Conservation (phyloP, 2,888 invertebrate genomes). For the Ganaspis brasiliensis region DNA sequence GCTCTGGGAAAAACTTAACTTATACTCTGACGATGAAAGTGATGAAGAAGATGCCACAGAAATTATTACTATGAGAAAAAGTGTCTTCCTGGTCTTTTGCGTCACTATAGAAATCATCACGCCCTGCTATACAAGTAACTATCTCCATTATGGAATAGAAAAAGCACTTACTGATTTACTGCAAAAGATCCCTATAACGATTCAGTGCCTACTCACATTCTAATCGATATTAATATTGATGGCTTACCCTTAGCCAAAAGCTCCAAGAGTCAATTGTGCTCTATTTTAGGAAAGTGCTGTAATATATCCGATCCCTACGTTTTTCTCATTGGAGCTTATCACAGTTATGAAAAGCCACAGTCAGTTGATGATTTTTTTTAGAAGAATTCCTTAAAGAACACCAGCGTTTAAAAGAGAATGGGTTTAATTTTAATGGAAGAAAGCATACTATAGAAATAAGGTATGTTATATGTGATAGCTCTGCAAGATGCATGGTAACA, state of each 20-base stretch:
- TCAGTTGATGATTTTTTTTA: constrained; percentile 52
- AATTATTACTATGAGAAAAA: background rate
- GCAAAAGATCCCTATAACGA: background rate
- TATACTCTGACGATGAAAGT: no score
- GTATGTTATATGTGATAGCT: constrained; percentile 18
- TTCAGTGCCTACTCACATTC: no score
- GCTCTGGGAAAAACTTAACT: no score
- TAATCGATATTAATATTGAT: background rate
- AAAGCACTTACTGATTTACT: constrained; percentile 1
- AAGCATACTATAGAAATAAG: constrained; percentile 40
- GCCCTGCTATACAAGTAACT: background rate
- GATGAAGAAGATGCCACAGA: background rate
- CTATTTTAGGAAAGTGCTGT: constrained; percentile 19
- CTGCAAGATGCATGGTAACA: constrained; percentile 2
- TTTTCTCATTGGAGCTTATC: no score
- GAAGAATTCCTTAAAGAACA: constrained; percentile 53
- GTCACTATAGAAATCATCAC: constrained; percentile 1
- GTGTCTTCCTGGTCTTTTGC: background rate
- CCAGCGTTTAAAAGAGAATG: constrained; percentile 43
- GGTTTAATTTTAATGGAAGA: constrained; percentile 43
- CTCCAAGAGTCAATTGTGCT: constrained; percentile 33
- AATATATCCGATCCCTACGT: no score
- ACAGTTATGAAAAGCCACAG: constrained; percentile 42
- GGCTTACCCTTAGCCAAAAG: constrained; percentile 16
- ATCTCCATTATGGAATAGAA: constrained; percentile 27